Percentiles rank a stretch among this genome's conserved stretches.
Conservation (phyloP, 1,140 invertebrate species). For the Forficula auricularia region DNA sequence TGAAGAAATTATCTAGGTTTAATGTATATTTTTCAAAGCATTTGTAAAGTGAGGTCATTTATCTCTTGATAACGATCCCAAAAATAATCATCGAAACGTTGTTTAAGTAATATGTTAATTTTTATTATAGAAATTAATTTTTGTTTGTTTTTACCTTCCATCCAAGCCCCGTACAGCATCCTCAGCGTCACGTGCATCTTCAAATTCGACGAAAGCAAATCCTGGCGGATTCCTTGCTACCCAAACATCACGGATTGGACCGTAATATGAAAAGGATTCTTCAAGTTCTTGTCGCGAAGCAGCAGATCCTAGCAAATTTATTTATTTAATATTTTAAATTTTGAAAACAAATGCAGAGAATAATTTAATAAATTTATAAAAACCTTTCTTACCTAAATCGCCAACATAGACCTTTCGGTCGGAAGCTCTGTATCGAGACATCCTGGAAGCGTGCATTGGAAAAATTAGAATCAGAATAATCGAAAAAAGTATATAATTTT, state of each 20-base stretch:
- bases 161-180: conserved; percentile 68
- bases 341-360: background rate
- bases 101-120: too few species aligned
- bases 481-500: too few species aligned
- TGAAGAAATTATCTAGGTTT: too few species aligned
- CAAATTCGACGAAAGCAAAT: conserved; percentile 93
- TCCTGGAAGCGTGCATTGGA: conserved; percentile 19
- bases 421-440: conserved; percentile 53
- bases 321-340: background rate
- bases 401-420: conserved; percentile 96
- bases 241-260: conserved; percentile 84
- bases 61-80: too few species aligned
- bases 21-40: too few species aligned
- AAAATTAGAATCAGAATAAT: too few species aligned
- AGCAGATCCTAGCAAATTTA: conserved; percentile 28
- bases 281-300: conserved; percentile 82
- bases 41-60: too few species aligned
- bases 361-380: conserved; percentile 1
- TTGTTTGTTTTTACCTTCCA: conserved; percentile 44
- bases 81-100: too few species aligned
- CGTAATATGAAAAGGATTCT: conserved; percentile 88
- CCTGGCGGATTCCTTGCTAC: conserved; percentile 82
- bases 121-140: too few species aligned
- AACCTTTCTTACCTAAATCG: conserved; percentile 70
- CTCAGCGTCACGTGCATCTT: conserved; percentile 75